These are phyloP conservation scores for Eristalis arbustorum DNA, from an alignment of 2,888 invertebrate species.

Conservation along the genomic window DNA sequence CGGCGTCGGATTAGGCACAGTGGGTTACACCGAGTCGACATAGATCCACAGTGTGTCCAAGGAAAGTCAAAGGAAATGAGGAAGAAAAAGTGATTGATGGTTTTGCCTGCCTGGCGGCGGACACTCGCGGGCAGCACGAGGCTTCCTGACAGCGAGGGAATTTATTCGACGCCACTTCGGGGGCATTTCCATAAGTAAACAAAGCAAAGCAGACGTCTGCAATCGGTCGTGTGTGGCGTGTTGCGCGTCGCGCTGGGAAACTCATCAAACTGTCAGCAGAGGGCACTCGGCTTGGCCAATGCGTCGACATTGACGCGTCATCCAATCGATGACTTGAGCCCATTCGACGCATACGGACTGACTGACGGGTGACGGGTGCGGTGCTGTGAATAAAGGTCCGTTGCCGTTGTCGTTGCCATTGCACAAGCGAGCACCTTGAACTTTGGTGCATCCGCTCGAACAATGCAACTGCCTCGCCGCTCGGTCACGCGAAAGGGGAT, in stretches of 20 bases:
- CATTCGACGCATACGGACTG: constrained; percentile 8
- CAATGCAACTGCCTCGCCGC: not conserved
- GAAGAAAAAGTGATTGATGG: constrained; percentile 3
- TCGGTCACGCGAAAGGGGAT: not conserved
- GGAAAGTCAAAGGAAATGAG: not conserved
- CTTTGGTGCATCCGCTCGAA: constrained; percentile 16
- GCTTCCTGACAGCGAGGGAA: not conserved
- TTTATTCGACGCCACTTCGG: not conserved
- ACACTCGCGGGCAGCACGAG: too few relatives aligned
- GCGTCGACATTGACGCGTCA: constrained; percentile 29
- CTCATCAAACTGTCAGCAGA: constrained; percentile 15
- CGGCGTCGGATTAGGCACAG: constrained; percentile 45
- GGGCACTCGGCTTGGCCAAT: constrained; percentile 29
- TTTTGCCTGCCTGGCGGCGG: not conserved
- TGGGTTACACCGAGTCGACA: constrained; percentile 55
- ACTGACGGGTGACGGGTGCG: not conserved
- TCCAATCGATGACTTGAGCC: constrained; percentile 24
- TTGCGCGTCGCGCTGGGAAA: not conserved
- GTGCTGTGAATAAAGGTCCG: not conserved
- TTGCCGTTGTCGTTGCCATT: too few relatives aligned
- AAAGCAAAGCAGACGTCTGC: too few relatives aligned
- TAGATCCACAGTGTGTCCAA: constrained; percentile 14
- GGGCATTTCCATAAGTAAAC: too few relatives aligned
- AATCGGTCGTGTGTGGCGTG: too few relatives aligned
- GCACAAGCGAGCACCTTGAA: constrained; percentile 9